Evolutionary conservation across 2,888 invertebrate species (phyloP).

Genomic region (Ryuthela nishihirai): DNA sequence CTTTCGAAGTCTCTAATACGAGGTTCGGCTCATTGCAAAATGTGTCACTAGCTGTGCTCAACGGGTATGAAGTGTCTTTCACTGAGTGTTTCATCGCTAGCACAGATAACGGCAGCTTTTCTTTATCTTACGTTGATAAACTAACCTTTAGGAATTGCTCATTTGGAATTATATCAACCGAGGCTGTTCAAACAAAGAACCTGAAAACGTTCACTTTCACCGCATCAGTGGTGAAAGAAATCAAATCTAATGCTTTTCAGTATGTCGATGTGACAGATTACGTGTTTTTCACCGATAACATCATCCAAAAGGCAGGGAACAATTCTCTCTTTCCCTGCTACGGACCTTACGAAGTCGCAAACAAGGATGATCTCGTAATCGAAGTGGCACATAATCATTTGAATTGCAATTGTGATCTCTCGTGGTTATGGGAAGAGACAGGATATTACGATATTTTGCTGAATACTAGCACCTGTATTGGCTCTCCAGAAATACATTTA

Average conservation of each 20-base stretch:
- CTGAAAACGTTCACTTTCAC: neutral
- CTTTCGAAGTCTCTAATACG: neutral
- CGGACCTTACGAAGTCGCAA: too few relatives aligned
- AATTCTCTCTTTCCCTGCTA: neutral
- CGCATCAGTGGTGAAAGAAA: neutral
- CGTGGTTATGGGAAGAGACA: constrained; percentile 6
- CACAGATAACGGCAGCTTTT: constrained; percentile 3
- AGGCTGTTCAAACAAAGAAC: neutral
- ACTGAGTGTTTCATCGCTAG: neutral
- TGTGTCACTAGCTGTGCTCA: neutral
- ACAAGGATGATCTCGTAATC: neutral
- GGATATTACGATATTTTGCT: neutral
- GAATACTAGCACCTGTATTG: constrained; percentile 1
- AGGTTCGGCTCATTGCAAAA: neutral
- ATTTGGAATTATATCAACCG: neutral
- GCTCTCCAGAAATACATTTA: neutral
- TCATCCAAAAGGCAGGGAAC: neutral
- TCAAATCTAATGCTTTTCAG: constrained; percentile 6
- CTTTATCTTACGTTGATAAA: neutral
- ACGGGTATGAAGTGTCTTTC: neutral
- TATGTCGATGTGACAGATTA: neutral
- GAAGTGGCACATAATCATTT: constrained; percentile 6
- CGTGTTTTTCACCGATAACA: constrained; percentile 7
- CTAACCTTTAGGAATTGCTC: neutral
- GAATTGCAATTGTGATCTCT: constrained; percentile 10